phyloP scores from a whole-genome alignment of 1,140 invertebrate genomes.

The Mizuhopecten yessoensis region DNA sequence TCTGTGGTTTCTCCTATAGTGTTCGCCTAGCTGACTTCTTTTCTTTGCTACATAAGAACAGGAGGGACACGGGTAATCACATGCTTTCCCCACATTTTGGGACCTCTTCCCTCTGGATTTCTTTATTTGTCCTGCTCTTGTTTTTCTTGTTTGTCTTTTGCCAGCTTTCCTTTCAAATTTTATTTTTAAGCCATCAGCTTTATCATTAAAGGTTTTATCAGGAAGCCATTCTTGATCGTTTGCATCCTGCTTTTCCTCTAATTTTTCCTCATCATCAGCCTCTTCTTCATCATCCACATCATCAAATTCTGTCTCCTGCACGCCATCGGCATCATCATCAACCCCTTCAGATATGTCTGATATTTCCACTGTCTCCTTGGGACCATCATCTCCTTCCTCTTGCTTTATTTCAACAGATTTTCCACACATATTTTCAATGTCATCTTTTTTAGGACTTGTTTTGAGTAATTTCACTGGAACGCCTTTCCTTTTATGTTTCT shows the following conservation, averaged over 20 bases:
- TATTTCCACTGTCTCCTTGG: neutral
- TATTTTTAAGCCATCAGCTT: slow-evolving; percentile 40
- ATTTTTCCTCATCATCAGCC: neutral
- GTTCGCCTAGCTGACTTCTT: slow-evolving; percentile 47
- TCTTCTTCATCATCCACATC: slow-evolving; percentile 35
- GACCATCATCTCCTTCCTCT: slow-evolving; percentile 14
- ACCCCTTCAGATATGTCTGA: neutral
- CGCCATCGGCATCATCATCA: neutral
- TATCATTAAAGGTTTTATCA: slow-evolving; percentile 40
- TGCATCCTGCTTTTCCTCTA: neutral
- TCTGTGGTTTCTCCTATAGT: slow-evolving; percentile 51
- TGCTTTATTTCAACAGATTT: neutral
- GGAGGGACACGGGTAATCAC: neutral
- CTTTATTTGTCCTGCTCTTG: neutral
- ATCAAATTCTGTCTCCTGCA: neutral
- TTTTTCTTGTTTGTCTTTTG: neutral
- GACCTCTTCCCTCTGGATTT: slow-evolving; percentile 1
- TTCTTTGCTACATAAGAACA: slow-evolving; percentile 4
- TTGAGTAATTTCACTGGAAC: neutral
- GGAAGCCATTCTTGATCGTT: slow-evolving; percentile 30
- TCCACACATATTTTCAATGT: neutral
- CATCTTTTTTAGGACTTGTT: neutral
- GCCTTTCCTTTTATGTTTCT: slow-evolving; percentile 28
- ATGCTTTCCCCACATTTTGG: neutral
- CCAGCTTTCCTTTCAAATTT: slow-evolving; percentile 36